phyloP scores from a whole-genome alignment of 1,140 invertebrate genomes.

The Bactericera cockerelli region DNA sequence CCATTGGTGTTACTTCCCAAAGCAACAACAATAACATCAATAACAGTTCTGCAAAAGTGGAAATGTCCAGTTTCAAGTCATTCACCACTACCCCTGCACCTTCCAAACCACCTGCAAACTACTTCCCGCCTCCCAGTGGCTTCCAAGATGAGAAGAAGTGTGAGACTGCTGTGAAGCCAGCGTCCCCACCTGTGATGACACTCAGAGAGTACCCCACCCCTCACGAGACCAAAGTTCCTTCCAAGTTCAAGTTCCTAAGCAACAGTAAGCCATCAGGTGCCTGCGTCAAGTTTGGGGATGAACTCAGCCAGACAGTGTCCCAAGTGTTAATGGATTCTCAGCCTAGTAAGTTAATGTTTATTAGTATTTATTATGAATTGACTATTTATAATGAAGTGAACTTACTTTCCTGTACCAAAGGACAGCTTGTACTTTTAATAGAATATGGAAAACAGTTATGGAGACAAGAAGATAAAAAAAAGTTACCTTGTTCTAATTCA shows the following conservation, averaged over 20 bases:
- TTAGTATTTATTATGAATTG: too few species aligned
- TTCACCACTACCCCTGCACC: neutral
- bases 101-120: neutral
- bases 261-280: constrained; percentile 2
- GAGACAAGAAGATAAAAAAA: too few species aligned
- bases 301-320: neutral
- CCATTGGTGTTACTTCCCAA: too few species aligned
- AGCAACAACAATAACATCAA: too few species aligned
- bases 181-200: neutral
- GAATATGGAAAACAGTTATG: too few species aligned
- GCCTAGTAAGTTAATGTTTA: neutral
- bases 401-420: too few species aligned
- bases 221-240: neutral
- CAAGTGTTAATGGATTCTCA: constrained; percentile 1
- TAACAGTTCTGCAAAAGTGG: neutral
- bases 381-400: too few species aligned
- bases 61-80: neutral
- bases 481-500: too few species aligned
- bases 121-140: neutral
- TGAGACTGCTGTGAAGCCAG: neutral
- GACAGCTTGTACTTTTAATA: too few species aligned
- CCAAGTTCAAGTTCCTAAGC: neutral
- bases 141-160: neutral
- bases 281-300: neutral
- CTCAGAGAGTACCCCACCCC: neutral